Conservation (phyloP, 1,140 invertebrate species). For the Pogonomyrmex californicus region DNA sequence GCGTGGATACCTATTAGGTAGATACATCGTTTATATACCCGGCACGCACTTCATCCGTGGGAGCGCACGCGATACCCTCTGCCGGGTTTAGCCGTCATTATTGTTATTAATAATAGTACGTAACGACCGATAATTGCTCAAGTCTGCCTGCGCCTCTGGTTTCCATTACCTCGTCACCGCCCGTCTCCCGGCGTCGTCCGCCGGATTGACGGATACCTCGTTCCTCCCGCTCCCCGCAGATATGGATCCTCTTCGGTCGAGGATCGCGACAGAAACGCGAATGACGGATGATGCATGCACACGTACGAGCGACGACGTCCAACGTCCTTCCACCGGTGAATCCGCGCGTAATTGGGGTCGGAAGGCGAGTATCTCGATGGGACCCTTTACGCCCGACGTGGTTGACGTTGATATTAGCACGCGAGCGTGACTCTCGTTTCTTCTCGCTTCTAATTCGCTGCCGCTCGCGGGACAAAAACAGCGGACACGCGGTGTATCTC, state of each 20-base stretch:
- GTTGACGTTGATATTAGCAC: slow-evolving; percentile 60
- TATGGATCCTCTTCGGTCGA: neutral
- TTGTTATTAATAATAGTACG: slow-evolving; percentile 86
- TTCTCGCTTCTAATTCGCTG: slow-evolving; percentile 19
- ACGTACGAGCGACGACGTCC: neutral
- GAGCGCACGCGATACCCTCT: slow-evolving; percentile 84
- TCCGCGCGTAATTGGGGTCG: slow-evolving; percentile 59
- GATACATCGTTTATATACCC: slow-evolving; percentile 85
- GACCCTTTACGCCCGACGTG: slow-evolving; percentile 48
- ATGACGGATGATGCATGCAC: slow-evolving; percentile 52
- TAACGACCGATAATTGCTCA: slow-evolving; percentile 85
- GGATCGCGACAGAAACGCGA: slow-evolving; percentile 47
- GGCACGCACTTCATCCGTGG: slow-evolving; percentile 85
- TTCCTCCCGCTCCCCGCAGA: neutral
- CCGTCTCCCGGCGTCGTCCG: neutral
- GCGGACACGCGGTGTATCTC: neutral
- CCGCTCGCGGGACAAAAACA: slow-evolving; percentile 27
- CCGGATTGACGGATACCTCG: slow-evolving; percentile 2
- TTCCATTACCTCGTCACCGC: slow-evolving; percentile 76
- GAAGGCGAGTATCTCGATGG: slow-evolving; percentile 52
- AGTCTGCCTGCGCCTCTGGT: slow-evolving; percentile 85
- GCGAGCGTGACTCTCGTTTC: slow-evolving; percentile 61
- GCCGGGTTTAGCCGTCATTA: slow-evolving; percentile 83
- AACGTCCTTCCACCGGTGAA: slow-evolving; percentile 41
- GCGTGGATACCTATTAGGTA: slow-evolving; percentile 85